Evolutionary conservation across 2,113 vertebrate species (phyloP), one percentile per base, ranked within the genome.

Genomic region (Gymnarchus niloticus): DNA sequence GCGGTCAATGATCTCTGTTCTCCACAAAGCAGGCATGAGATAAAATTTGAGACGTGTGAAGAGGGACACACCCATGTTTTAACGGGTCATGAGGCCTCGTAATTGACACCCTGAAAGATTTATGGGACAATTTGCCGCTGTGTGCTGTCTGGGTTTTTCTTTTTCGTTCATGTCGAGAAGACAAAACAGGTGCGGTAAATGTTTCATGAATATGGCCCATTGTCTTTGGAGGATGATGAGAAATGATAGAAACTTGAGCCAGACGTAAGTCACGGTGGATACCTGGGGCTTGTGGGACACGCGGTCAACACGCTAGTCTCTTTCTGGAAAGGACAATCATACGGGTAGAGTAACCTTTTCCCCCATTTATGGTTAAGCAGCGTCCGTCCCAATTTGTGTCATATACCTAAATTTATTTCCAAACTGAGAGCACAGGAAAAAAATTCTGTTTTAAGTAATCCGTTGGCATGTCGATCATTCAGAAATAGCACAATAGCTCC

Each of bases 41-140:
- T 54, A 33, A 25, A 44, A n/a, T 51, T 85, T 78, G 33, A 78
- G 5, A 37, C 14, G 69, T 14, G 21, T 65, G 10, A 41, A 48
- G 59, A 25, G 49, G 73, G 84, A 23, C 33, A 41, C 83, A n/a
- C 52, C 44, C 41, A 46, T 19, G 49, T 65, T 44, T 41, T 23
- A 44, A 51, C 65, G 21, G 49, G 33, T n/a, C 69, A 69, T 1
- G 37, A 52, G 52, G 52, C 65, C 84, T 56, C 49, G 84, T 46
- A 73, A 28, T 77, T 37, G 51, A 85, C 81, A 83, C 81, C 52
- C 82, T 83, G 56, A 85, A 54, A 85, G 69, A 85, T 85, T 85
- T 77, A 85, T 85, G 84, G 69, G 65, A 85, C 52, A 57, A 44
- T 78, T 85, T 78, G 51, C 73, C 69, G 14, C 33, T 33, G 59